These are phyloP conservation scores for Atherinomorus stipes DNA, from an alignment of 2,113 vertebrate genomes.

Conservation along the genomic window DNA sequence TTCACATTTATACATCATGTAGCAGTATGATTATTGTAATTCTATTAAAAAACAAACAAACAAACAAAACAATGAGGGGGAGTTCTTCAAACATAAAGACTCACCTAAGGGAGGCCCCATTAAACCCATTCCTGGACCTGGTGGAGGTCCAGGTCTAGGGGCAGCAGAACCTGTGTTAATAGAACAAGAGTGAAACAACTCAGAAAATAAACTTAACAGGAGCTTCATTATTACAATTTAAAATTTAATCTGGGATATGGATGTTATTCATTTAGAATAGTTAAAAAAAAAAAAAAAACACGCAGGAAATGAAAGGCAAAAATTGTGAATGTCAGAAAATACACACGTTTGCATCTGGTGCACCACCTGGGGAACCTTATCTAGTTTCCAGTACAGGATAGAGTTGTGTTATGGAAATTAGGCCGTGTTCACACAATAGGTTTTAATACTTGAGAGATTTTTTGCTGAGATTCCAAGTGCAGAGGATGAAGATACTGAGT, in stretches of 20 bases:
- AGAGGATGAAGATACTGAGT: no score
- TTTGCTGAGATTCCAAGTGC: no score
- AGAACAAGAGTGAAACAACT: not conserved
- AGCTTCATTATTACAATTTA: not conserved
- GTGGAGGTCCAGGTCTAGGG: constrained; percentile 53
- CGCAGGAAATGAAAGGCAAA: no score
- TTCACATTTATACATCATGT: not conserved
- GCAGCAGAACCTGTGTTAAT: constrained; percentile 56
- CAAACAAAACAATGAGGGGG: no score
- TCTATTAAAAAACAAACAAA: not conserved
- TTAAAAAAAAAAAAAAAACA: no score
- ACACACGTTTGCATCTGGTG: not conserved
- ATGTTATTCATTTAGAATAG: no score
- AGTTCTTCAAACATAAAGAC: constrained; percentile 8
- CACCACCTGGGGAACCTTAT: not conserved
- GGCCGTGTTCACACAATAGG: no score
- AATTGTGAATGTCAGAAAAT: not conserved
- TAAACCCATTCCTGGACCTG: constrained; percentile 41
- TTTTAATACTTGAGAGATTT: no score
- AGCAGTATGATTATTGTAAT: not conserved
- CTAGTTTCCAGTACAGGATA: not conserved
- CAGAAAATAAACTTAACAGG: not conserved
- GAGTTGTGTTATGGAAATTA: no score
- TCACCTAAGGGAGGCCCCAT: constrained; percentile 59
- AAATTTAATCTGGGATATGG: no score